Percentiles rank a stretch among this genome's conserved stretches.
Conservation (phyloP, 2,888 invertebrate species). For the Nudaria mundana region DNA sequence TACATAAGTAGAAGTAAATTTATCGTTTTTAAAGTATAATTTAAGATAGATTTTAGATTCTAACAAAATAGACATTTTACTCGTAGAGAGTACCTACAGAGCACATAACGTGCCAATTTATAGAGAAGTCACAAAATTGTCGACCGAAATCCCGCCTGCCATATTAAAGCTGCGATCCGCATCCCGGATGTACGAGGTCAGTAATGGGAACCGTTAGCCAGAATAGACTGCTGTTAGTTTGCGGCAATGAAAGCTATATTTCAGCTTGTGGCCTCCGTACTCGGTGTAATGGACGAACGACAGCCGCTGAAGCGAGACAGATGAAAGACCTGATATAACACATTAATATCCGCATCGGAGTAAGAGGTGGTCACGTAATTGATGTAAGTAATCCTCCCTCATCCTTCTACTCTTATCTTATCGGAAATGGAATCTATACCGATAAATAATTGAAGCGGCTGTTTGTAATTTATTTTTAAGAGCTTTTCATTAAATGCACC, state of each 20-base stretch:
- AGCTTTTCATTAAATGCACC: too few species aligned
- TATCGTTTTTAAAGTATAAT: too few species aligned
- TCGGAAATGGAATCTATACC: too few species aligned
- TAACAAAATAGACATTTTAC: neutral
- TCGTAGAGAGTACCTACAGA: neutral
- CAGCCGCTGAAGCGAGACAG: constrained; percentile 36
- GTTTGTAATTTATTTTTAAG: too few species aligned
- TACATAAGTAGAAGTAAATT: too few species aligned
- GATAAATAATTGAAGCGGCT: too few species aligned
- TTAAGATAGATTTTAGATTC: too few species aligned
- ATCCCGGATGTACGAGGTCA: constrained; percentile 49
- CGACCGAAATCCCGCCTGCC: constrained; percentile 17
- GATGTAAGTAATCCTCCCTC: too few species aligned
- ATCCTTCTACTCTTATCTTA: too few species aligned
- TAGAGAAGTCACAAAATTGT: too few species aligned
- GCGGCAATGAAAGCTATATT: constrained; percentile 68
- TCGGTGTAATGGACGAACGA: constrained; percentile 50
- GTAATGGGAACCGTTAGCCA: constrained; percentile 60
- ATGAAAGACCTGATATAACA: constrained; percentile 39
- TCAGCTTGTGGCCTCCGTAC: constrained; percentile 48
- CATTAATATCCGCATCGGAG: constrained; percentile 50
- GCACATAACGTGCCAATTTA: neutral
- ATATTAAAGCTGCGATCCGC: constrained; percentile 24
- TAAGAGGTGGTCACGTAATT: constrained; percentile 21
- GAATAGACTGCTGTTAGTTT: constrained; percentile 68